Conservation (phyloP, 2,888 invertebrate genomes). For the Lobophora halterata region DNA sequence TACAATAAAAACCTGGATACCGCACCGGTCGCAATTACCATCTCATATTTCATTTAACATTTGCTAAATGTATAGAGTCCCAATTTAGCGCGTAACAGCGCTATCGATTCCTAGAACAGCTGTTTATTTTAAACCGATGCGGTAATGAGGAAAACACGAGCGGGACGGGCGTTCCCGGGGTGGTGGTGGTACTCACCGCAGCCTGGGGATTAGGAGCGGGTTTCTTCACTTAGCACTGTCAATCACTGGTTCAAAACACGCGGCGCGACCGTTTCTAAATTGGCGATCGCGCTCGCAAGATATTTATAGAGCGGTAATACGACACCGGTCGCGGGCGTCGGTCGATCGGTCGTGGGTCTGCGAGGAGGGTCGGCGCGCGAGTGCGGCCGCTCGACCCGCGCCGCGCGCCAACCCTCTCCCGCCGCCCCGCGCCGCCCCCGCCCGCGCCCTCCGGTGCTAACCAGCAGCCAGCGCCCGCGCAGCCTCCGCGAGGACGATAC, state of each 20-base stretch:
- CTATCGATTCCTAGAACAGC: slow-evolving; percentile 70
- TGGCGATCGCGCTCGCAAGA: slow-evolving; percentile 76
- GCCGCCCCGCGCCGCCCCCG: slow-evolving; percentile 33
- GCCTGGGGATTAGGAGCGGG: slow-evolving; percentile 48
- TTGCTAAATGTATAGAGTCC: slow-evolving; percentile 48
- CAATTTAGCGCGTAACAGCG: slow-evolving; percentile 68
- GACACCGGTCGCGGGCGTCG: slow-evolving; percentile 74
- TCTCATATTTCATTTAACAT: slow-evolving; percentile 57
- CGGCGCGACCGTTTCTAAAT: slow-evolving; percentile 76
- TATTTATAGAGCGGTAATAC: slow-evolving; percentile 79
- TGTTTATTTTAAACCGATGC: slow-evolving; percentile 73
- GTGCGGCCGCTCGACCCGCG: slow-evolving; percentile 44
- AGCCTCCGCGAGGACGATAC: slow-evolving; percentile 67
- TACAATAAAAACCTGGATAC: slow-evolving; percentile 12
- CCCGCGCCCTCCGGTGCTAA: slow-evolving; percentile 14
- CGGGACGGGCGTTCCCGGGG: slow-evolving; percentile 35
- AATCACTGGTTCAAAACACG: slow-evolving; percentile 80
- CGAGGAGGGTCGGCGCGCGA: slow-evolving; percentile 67
- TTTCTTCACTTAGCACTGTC: slow-evolving; percentile 77
- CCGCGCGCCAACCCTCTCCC: slow-evolving; percentile 20
- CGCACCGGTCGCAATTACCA: slow-evolving; percentile 23
- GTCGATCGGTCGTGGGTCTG: slow-evolving; percentile 65
- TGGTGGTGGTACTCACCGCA: slow-evolving; percentile 64
- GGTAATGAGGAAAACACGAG: slow-evolving; percentile 48
- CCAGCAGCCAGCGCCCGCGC: slow-evolving; percentile 36